Percentiles rank a stretch among this genome's conserved stretches.
Evolutionary conservation across 2,888 invertebrate genomes (phyloP).

Genomic region (Strigamia maritima): DNA sequence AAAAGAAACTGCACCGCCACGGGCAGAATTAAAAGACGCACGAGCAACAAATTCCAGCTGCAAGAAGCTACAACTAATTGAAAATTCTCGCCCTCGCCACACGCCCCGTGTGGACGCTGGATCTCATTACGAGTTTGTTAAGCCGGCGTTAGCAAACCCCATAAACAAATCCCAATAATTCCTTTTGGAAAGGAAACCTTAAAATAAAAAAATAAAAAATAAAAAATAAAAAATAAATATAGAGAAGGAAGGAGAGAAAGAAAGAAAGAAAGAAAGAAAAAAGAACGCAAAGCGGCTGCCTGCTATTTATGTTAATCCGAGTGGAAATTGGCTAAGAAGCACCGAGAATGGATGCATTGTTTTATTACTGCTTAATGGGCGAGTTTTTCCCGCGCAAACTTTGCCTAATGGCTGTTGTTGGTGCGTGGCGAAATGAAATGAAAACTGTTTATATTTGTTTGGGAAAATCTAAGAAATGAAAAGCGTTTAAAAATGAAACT

Average conservation of each 20-base stretch:
- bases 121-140: conserved; percentile 15
- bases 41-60: conserved; percentile 15
- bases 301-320: conserved; percentile 15
- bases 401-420: conserved; percentile 22
- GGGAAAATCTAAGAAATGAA: conserved; percentile 15
- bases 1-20: conserved; percentile 15
- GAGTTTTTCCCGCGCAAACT: conserved; percentile 16
- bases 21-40: conserved; percentile 10
- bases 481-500: conserved; percentile 15
- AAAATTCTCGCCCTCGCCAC: conserved; percentile 15
- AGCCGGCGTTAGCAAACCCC: conserved; percentile 15
- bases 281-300: conserved; percentile 5
- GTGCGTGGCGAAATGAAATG: conserved; percentile 19
- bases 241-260: neutral
- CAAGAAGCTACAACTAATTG: conserved; percentile 15
- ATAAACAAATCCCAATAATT: conserved; percentile 25
- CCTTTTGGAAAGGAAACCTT: conserved; percentile 6
- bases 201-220: conserved; percentile 8
- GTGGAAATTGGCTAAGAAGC: conserved; percentile 15
- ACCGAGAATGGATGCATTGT: conserved; percentile 10
- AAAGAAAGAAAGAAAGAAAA: neutral
- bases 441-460: conserved; percentile 20
- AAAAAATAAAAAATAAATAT: neutral
- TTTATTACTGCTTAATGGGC: conserved; percentile 15
- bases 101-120: conserved; percentile 10